Evolutionary conservation across 2,888 invertebrate species (phyloP), one percentile per base, ranked within the genome.

Genomic region (Thysanoteuthis rhombus): DNA sequence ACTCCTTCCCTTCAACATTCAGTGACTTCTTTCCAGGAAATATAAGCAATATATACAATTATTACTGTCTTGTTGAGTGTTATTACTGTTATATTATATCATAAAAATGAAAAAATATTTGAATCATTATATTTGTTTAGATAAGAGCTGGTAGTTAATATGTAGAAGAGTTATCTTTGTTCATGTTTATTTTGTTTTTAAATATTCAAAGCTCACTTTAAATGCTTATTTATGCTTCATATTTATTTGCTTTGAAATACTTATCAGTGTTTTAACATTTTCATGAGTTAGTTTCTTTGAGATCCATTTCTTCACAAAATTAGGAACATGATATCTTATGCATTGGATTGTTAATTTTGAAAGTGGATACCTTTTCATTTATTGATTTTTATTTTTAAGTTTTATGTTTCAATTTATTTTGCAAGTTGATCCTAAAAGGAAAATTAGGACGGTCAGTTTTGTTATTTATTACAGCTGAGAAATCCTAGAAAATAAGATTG

Each of bases 1-100:
- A 75, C n/a, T 75, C 75, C 75, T n/a, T 75, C 75, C 75, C n/a
- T 75, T 75, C 75, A 75, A 75, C n/a, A 75, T 75, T 75, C 75
- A 75, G 75, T n/a, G 75, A 75, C 75, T 75, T 75, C 75, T n/a
- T 75, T 75, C n/a, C 75, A 75, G 75, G 75, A 75, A 75, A 75
- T 75, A 75, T 75, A 75, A n/a, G 75, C 75, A n/a, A 75, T n/a
- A n/a, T 75, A 36, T 36, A 1, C 32, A 2, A 32, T n/a, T 75
- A 5, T 75, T 75, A 16, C 8, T 75, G n/a, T 75, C 16, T 75
- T 75, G n/a, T n/a, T 58, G 32, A 32, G 58, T 58, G 32, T 32
- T 58, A 58, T 58, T 75, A n/a, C 75, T 75, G 75, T 2, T 75
- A 75, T n/a, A 75, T 36, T n/a, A 75, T 36, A 75, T 1, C 12